Conservation (phyloP, 2,797 vertebrate species). For the Sebastes umbrosus region DNA sequence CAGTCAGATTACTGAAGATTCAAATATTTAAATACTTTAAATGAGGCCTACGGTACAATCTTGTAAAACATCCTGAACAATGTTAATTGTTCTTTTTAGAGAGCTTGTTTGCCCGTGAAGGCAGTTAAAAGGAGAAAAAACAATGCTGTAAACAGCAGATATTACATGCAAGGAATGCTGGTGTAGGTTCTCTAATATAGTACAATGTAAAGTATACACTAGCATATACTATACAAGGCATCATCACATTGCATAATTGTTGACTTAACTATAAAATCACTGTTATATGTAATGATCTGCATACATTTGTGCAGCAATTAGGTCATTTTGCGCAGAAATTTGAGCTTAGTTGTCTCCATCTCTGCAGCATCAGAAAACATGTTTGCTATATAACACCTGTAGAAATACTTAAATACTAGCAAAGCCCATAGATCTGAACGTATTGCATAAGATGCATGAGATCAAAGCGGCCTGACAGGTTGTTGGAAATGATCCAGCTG, state of each 20-base stretch:
- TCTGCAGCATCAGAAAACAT: neutral
- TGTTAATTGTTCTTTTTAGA: neutral
- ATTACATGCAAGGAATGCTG: neutral
- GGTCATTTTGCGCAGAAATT: neutral
- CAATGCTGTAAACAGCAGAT: neutral
- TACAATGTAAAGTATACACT: neutral
- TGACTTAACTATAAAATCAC: neutral
- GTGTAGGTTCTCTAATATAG: neutral
- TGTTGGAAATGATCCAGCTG: constrained; percentile 20
- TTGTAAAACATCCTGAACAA: neutral
- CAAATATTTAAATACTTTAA: neutral
- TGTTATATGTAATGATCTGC: neutral
- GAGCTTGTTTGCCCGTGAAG: neutral
- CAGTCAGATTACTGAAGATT: neutral
- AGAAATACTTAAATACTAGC: neutral
- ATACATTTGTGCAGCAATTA: neutral
- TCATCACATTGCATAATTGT: neutral
- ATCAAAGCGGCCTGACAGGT: constrained; percentile 1
- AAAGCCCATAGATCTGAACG: neutral
- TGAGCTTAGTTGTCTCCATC: neutral
- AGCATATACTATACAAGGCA: neutral
- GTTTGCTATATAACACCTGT: neutral
- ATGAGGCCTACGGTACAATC: neutral
- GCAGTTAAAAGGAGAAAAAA: neutral
- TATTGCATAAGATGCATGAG: neutral